Conservation (phyloP, 2,113 vertebrate genomes). For the Leptosomus discolor region DNA sequence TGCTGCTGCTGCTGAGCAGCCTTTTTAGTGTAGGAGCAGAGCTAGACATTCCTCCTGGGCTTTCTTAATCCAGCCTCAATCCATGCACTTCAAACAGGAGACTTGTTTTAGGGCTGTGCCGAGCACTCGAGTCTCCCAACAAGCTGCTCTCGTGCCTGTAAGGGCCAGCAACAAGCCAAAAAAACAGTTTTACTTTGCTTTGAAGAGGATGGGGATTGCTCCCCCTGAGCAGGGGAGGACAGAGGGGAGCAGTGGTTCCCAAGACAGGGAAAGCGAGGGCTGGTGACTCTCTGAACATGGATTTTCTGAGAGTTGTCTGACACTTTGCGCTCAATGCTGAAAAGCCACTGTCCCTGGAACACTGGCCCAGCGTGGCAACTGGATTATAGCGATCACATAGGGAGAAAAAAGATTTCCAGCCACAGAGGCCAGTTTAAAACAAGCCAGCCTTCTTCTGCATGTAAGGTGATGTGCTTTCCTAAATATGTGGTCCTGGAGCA, state of each 20-base stretch:
- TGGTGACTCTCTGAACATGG: background rate
- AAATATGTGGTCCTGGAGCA: background rate
- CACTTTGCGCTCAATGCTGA: background rate
- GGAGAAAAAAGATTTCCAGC: background rate
- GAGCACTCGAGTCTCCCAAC: background rate
- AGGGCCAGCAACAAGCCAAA: background rate
- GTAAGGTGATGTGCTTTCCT: background rate
- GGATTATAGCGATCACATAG: background rate
- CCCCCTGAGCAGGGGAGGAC: rapidly evolving
- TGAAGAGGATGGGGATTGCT: background rate
- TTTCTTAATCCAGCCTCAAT: constrained; percentile 28
- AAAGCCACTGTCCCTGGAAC: background rate
- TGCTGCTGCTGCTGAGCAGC: background rate
- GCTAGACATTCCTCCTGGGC: background rate
- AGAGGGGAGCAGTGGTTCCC: background rate
- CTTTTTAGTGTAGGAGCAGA: background rate
- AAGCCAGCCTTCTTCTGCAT: background rate
- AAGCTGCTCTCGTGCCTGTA: background rate
- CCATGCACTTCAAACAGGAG: background rate
- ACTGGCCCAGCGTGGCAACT: background rate
- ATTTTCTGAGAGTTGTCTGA: background rate
- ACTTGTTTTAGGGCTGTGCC: background rate
- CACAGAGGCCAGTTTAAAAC: background rate
- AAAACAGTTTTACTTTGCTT: background rate
- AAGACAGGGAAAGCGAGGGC: background rate